Evolutionary conservation across 2,113 vertebrate genomes (phyloP).

Genomic region (Spheniscus mendiculus): DNA sequence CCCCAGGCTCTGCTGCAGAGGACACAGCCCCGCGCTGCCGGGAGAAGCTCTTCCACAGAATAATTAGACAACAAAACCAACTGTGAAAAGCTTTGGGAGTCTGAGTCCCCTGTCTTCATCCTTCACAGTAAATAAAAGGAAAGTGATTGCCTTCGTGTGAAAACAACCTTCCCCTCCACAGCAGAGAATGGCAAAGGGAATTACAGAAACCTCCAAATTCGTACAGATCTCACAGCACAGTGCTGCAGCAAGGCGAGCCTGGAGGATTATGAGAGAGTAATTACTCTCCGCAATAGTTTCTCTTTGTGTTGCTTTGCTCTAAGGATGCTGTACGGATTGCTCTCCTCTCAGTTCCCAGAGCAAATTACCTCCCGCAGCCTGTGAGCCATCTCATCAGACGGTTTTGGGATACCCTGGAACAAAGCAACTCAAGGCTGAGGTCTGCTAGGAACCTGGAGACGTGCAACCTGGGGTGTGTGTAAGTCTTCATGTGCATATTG

Average conservation of each 20-base stretch:
- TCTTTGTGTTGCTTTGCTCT: not conserved
- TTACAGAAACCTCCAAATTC: not conserved
- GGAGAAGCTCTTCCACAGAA: slow-evolving; percentile 17
- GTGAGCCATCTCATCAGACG: not conserved
- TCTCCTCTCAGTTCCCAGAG: not conserved
- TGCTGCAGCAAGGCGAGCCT: not conserved
- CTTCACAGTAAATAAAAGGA: slow-evolving; percentile 57
- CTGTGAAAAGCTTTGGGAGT: slow-evolving; percentile 58
- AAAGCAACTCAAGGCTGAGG: not conserved
- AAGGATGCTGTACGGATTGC: not conserved
- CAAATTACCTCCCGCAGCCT: not conserved
- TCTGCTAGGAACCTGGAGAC: not conserved
- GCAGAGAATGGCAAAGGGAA: not conserved
- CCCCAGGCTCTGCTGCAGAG: not conserved
- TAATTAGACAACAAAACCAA: slow-evolving; percentile 56
- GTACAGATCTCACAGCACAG: not conserved
- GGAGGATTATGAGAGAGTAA: not conserved
- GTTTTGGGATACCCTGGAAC: not conserved
- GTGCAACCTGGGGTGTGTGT: fast-evolving
- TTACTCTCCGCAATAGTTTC: not conserved
- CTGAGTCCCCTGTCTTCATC: not conserved
- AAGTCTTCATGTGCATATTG: not conserved
- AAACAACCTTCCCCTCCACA: slow-evolving; percentile 19
- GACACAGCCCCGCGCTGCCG: fast-evolving
- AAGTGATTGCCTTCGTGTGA: not conserved